Percentiles rank a stretch among this genome's conserved stretches.
phyloP scores from a whole-genome alignment of 1,140 invertebrate genomes.

The Cephus cinctus region DNA sequence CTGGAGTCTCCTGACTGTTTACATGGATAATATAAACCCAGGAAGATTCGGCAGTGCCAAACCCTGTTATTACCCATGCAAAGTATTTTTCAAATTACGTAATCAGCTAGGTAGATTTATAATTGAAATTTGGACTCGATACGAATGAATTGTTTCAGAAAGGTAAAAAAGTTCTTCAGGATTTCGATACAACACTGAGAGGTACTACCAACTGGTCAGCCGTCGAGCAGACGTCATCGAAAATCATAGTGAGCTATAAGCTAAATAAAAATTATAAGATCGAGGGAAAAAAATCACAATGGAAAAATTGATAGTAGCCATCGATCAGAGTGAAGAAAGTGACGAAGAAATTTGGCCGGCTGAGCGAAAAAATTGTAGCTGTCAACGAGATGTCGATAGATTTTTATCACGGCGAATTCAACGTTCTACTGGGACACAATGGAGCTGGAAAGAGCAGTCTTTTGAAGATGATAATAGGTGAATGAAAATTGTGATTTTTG shows the following conservation, averaged over 20 bases:
- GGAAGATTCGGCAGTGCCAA: conserved; percentile 25
- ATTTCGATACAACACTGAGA: conserved; percentile 8
- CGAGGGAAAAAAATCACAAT: too few relatives aligned
- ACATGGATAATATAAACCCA: conserved; percentile 26
- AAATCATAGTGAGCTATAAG: conserved; percentile 17
- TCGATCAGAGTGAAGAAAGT: conserved; percentile 21
- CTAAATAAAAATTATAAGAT: conserved; percentile 4
- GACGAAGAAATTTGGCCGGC: conserved; percentile 19
- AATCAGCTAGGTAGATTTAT: too few relatives aligned
- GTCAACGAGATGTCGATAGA: conserved; percentile 72
- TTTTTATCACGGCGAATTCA: conserved; percentile 68
- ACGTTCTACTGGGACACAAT: conserved; percentile 75
- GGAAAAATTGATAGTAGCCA: too few relatives aligned
- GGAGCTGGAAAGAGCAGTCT: conserved; percentile 56
- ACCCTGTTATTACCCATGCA: conserved; percentile 23
- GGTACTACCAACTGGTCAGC: conserved; percentile 30
- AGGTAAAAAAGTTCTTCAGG: background rate
- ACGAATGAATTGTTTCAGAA: background rate
- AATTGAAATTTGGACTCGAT: too few relatives aligned
- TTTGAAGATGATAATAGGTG: conserved; percentile 64
- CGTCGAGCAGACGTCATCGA: conserved; percentile 20
- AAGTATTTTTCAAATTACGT: conserved; percentile 7
- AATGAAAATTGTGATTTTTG: background rate
- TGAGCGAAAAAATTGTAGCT: conserved; percentile 49
- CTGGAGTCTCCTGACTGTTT: conserved; percentile 23